phyloP scores from a whole-genome alignment of 30 jellyfish, hydroid and myxozoan genomes.

The Turritopsis dohrnii region DNA sequence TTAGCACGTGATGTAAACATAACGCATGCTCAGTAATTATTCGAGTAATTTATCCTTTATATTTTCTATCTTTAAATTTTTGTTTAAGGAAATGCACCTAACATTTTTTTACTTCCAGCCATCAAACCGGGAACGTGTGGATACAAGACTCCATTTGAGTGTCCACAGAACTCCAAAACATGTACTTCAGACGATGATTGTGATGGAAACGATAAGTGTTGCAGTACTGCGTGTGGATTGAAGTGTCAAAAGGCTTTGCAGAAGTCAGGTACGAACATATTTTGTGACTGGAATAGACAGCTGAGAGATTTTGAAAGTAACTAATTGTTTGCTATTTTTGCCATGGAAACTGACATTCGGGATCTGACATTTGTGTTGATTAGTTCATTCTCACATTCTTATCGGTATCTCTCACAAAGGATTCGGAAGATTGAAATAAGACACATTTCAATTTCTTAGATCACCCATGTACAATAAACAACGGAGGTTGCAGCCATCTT shows the following conservation, averaged over 20 bases:
- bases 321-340: background rate
- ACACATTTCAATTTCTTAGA: constrained; percentile 3
- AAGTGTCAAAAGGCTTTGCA: background rate
- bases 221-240: background rate
- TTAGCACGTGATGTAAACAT: too few species aligned
- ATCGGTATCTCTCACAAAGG: too few species aligned
- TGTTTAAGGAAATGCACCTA: too few species aligned
- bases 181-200: constrained; percentile 26
- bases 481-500: constrained; percentile 80
- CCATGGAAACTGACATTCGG: background rate
- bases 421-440: too few species aligned
- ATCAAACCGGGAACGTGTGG: constrained; percentile 17
- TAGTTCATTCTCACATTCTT: too few species aligned
- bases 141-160: background rate
- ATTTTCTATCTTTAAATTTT: too few species aligned
- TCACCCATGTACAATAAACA: constrained; percentile 48
- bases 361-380: too few species aligned
- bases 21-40: background rate
- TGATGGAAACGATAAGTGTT: constrained; percentile 14
- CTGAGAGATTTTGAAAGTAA: background rate
- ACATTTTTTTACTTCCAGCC: background rate
- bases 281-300: background rate
- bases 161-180: background rate
- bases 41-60: background rate
- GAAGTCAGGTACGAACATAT: background rate